Evolutionary conservation across 2,888 invertebrate genomes (phyloP).

Genomic region (Euphydryas editha): DNA sequence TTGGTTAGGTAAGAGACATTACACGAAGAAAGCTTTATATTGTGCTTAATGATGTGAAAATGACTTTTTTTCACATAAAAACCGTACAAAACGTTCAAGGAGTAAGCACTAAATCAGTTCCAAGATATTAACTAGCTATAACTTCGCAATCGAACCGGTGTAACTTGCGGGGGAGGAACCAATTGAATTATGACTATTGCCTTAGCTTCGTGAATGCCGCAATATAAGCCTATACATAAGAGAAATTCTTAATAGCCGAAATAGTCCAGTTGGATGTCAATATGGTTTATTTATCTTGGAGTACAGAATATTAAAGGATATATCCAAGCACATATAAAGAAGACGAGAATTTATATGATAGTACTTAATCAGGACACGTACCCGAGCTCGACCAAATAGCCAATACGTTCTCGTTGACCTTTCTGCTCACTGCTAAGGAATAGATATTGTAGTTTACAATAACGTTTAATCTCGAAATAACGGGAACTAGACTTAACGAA

Average conservation of each 20-base stretch:
- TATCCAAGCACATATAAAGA: slow-evolving; percentile 3
- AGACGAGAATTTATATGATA: slow-evolving; percentile 27
- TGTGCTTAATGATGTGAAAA: not conserved
- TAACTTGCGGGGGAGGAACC: slow-evolving; percentile 14
- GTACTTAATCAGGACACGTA: slow-evolving; percentile 54
- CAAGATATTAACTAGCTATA: slow-evolving; percentile 25
- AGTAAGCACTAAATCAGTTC: slow-evolving; percentile 16
- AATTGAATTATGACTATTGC: slow-evolving; percentile 28
- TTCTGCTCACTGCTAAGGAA: slow-evolving; percentile 31
- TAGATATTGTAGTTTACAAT: slow-evolving; percentile 27
- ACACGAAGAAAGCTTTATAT: not conserved
- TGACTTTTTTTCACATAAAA: slow-evolving; percentile 11
- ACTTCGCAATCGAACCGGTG: slow-evolving; percentile 19
- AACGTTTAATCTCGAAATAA: slow-evolving; percentile 10
- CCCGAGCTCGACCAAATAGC: slow-evolving; percentile 59
- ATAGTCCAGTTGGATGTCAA: not conserved
- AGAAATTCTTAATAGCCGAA: not conserved
- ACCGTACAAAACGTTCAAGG: not conserved
- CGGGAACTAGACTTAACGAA: not conserved
- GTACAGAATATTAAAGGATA: slow-evolving; percentile 4
- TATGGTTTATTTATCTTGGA: slow-evolving; percentile 8
- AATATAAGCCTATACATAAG: slow-evolving; percentile 12
- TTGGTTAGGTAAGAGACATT: too few species aligned
- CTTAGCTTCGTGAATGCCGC: slow-evolving; percentile 6
- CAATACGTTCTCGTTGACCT: slow-evolving; percentile 61